A percentile compares a stretch with the other conserved stretches of the same genome.
Evolutionary conservation across 2,113 vertebrate species (phyloP).

Genomic region (Phycodurus eques): DNA sequence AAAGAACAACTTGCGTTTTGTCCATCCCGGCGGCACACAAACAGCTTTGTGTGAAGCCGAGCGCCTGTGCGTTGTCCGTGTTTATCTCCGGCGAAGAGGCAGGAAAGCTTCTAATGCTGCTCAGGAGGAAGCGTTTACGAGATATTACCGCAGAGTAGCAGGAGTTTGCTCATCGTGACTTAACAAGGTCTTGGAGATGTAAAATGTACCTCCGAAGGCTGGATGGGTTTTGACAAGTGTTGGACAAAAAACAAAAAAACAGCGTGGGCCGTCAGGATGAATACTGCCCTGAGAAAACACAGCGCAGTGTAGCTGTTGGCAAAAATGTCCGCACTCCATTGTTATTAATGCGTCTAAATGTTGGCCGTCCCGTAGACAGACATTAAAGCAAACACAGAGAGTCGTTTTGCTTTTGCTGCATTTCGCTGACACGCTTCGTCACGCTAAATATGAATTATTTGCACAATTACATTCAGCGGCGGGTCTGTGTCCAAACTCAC

Average conservation of each 20-base stretch:
- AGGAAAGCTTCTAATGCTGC: slow-evolving; percentile 29
- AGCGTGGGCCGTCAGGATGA: slow-evolving; percentile 39
- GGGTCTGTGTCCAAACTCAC: not conserved
- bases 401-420: slow-evolving; percentile 27
- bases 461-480: not conserved
- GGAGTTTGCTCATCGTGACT: slow-evolving; percentile 38
- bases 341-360: slow-evolving; percentile 58
- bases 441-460: slow-evolving; percentile 4
- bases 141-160: slow-evolving; percentile 45
- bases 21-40: slow-evolving; percentile 35
- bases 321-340: slow-evolving; percentile 43
- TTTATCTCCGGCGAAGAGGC: slow-evolving; percentile 35
- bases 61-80: slow-evolving; percentile 7
- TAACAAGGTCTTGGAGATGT: slow-evolving; percentile 54
- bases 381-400: slow-evolving; percentile 23
- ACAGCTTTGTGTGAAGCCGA: slow-evolving; percentile 10
- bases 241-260: slow-evolving; percentile 30
- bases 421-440: slow-evolving; percentile 23
- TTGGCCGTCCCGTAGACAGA: slow-evolving; percentile 38
- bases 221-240: slow-evolving; percentile 59
- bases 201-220: slow-evolving; percentile 51
- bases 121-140: slow-evolving; percentile 43
- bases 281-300: slow-evolving; percentile 55
- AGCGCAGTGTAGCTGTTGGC: slow-evolving; percentile 58
- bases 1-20: slow-evolving; percentile 60